Base-by-base conservation (phyloP, 2,888 invertebrate genomes). In the Ectemnius continuus region DNA sequence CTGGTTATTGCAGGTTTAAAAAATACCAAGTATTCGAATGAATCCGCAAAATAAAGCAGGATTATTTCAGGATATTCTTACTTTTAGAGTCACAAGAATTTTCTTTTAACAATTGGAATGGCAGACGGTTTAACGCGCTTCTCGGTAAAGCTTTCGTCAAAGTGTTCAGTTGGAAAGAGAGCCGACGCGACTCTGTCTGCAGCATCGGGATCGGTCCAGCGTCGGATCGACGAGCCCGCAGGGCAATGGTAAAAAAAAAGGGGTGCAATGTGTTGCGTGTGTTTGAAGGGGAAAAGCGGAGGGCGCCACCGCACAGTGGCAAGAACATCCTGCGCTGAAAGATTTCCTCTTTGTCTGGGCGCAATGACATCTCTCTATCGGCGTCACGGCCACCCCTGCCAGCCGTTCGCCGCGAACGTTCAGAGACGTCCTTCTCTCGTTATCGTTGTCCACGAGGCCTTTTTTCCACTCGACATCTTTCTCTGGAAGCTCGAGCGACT, bases 291-390 rank as follows among this genome's bases (percentile, higher is more conserved):
- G 56, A 61, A 70, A 59, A 73, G 47, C 76, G 66, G 87, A 86
- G 87, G 88, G 88, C 88, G 88, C 88, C 88, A 88, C 88, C 62
- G 82, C 67, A 83, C 87, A 81, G 88, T 62, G 78, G 70, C 76
- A 75, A 77, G 79, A 84, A 78, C 48, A 61, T 73, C 48, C 63
- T 6, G 48, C 63, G 5, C 18, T 11, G 57, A 46, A 70, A 70
- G 60, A 60, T 62, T 70, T 78, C 52, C 78, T 75, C 80, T 75
- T 80, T 67, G 73, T 82, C 74, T 52, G 45, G 14, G 11, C 59
- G 58, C 61, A 65, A 73, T 16, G 58, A 14, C 20, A 11, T 57
- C 58, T 73, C 58, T 73, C 76, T 63, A 68, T 71, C 52, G 59
- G 62, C 0, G 14, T n/a, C n/a, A n/a, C 36, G 46, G 26, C 63